Evolutionary conservation across 2,113 vertebrate species (phyloP), one percentile per base, ranked within the genome.

Genomic region (Furnarius figulus): DNA sequence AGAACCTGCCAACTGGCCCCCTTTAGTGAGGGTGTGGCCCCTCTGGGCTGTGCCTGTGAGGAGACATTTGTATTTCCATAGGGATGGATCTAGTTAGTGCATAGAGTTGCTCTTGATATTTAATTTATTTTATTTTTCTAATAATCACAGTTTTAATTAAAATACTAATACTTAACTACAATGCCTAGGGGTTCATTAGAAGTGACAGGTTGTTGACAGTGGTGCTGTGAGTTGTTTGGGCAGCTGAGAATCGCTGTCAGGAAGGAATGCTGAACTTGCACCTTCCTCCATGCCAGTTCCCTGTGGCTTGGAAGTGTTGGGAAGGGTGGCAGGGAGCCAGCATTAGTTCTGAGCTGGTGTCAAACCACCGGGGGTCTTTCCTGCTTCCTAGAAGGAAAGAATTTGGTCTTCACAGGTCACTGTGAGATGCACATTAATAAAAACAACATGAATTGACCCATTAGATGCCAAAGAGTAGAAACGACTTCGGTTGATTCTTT

Each of bases 321-420:
- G 22, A 46, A 50, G 28, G 12, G 42, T 76, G 89, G 78, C 83
- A 94, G 67, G 55, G 68, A 80, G 82, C 90, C 93, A 93, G 67
- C 7, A 2, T 73, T 74, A 85, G 35, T 46, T 92, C 50, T 81
- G 42, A 89, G 79, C 35, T 92, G 66, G 80, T 2, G 1, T 92
- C 79, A 93, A 75, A 87, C 62, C 86, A 75, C 72, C 52, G 23
- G 68, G 89, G 65, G 73, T 90, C 76, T 90, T 96, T 92, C 80
- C 83, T 88, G 79, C 35, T 65, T 88, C 88, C 76, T 90, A 50
- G 88, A 61, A 94, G n/a, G 53, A 85, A 89, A 93, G 79, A 81
- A 87, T 89, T 88, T 88, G 42, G 42, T 90, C 85, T 94, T 94
- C 53, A 17, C 75, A 86, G 42, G 56, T 86, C 65, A 52, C 61